Base-by-base conservation (phyloP, 2,888 invertebrate genomes). In the Athripsodes cinereus region DNA sequence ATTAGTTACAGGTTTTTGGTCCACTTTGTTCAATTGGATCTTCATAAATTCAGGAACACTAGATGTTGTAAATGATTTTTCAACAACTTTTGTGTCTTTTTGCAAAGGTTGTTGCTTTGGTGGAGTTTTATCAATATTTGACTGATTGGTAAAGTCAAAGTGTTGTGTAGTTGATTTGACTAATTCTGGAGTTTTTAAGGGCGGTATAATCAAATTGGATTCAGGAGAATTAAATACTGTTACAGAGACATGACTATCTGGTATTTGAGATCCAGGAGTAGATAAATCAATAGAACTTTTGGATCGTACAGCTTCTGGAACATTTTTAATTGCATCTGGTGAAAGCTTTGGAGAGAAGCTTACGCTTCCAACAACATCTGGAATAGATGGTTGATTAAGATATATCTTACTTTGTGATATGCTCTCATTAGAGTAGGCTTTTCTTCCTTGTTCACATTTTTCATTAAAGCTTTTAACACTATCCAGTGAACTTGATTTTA, bases 21-120 rank as follows among this genome's bases (percentile, higher is more conserved):
- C 87, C 5, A 88, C 85, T 68, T 84, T 84, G 68, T 87, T 86
- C 49, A 88, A 67, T 69, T 88, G 87, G 57, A 86, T 84, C 67
- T 85, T 84, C 62, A 87, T 72, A 68, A 87, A 87, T 69, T 88
- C 87, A 0, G 87, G 86, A 13, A 86, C 75, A 47, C 73, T 72
- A 1, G 63, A 20, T 52, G 63, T 57, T 49, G 70, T 65, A 57
- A 74, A 75, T 1, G 70, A 64, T 65, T 73, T 76, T 40, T 78
- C 72, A 64, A 78, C 73, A 66, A 71, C 73, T 64, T 77, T 79
- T 48, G 51, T 22, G 44, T 61, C 59, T 52, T 60, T 64, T 52
- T 61, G 56, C 11, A 26, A 22, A 1, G 53, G 10, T 22, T 51
- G 40, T 10, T 16, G 18, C 49, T 57, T 58, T 11, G 53, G 51